Conservation (phyloP, 2,113 vertebrate genomes). For the Halichoerus grypus region DNA sequence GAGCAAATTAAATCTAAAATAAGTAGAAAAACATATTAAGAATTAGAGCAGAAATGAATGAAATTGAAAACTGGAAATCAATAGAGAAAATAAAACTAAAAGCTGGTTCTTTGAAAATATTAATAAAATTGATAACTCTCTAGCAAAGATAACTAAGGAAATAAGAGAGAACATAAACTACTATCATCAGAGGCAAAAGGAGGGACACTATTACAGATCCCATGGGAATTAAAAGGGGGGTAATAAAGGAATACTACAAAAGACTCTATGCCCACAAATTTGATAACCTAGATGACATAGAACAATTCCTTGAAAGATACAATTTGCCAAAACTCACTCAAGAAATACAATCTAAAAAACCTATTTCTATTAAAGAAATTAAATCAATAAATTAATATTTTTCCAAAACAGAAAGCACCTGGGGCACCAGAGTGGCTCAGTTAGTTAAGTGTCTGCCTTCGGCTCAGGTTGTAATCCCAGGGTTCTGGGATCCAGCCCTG, state of each 20-base stretch:
- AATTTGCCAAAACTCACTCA: not conserved
- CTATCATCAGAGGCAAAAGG: not conserved
- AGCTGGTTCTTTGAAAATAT: not conserved
- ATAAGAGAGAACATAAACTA: not conserved
- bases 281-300: not conserved
- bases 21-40: not conserved
- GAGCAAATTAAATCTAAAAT: not conserved
- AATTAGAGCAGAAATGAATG: not conserved
- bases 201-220: not conserved
- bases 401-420: not conserved
- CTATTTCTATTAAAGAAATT: not conserved
- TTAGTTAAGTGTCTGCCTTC: not conserved
- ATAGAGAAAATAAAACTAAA: not conserved
- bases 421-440: not conserved
- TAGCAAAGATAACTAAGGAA: not conserved
- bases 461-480: not conserved
- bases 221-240: not conserved
- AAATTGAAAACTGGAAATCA: not conserved
- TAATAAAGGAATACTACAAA: not conserved
- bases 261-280: not conserved
- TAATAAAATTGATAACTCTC: not conserved
- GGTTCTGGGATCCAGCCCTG: not conserved
- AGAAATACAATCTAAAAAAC: not conserved
- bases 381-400: not conserved
- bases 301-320: not conserved